phyloP scores from a whole-genome alignment of 1,140 invertebrate genomes.

The Neuroterus valhalla region DNA sequence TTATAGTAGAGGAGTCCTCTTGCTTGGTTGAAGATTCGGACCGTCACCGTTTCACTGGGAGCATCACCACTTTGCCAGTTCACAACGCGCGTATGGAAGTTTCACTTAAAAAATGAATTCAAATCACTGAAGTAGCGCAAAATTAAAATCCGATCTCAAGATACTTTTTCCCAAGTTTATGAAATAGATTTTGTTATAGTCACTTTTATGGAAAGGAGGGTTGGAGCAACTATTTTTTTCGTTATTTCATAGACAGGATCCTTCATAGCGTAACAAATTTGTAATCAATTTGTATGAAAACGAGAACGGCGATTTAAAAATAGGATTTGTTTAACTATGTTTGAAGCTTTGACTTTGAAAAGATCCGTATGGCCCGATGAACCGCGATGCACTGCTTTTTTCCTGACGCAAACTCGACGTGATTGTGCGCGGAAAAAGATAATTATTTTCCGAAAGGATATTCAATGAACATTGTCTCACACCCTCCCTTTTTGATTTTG shows the following conservation, averaged over 20 bases:
- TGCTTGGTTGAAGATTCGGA: too few species aligned
- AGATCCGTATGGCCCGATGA: slow-evolving; percentile 34
- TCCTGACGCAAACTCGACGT: slow-evolving; percentile 7
- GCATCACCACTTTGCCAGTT: too few species aligned
- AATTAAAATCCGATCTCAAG: too few species aligned
- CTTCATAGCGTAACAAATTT: slow-evolving; percentile 11
- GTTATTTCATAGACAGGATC: not conserved
- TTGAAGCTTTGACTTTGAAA: slow-evolving; percentile 26
- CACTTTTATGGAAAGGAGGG: not conserved
- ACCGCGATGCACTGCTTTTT: slow-evolving; percentile 35
- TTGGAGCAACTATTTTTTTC: not conserved
- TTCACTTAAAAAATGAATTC: too few species aligned
- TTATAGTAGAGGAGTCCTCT: too few species aligned
- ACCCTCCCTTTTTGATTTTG: not conserved
- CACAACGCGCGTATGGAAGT: too few species aligned
- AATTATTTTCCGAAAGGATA: slow-evolving; percentile 2
- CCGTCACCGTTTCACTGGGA: too few species aligned
- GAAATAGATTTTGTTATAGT: not conserved
- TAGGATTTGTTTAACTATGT: slow-evolving; percentile 50
- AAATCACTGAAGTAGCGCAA: too few species aligned
- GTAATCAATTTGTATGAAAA: slow-evolving; percentile 41
- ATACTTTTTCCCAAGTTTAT: not conserved
- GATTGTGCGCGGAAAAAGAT: slow-evolving; percentile 1
- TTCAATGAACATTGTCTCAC: not conserved
- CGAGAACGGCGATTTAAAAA: slow-evolving; percentile 46